Evolutionary conservation across 2,888 invertebrate species (phyloP).

Genomic region (Eurytoma adleriae): DNA sequence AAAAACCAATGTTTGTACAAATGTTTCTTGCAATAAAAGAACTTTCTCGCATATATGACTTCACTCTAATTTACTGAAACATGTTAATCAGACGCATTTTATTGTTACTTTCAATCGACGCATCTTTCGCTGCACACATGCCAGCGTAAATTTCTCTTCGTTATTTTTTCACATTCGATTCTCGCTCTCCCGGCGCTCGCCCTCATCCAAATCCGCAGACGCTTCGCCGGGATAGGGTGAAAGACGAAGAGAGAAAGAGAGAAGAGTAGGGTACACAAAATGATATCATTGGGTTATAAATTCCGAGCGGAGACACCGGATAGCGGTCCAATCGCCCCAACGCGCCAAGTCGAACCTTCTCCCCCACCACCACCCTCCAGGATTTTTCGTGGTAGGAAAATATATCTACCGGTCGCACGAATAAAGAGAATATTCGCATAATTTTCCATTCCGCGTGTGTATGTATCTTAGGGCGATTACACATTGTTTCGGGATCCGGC

Average conservation of each 20-base stretch:
- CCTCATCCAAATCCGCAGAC: conserved; percentile 2
- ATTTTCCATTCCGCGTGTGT: conserved; percentile 63
- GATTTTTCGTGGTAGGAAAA: conserved; percentile 36
- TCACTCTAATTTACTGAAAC: too few relatives aligned
- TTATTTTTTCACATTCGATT: conserved; percentile 53
- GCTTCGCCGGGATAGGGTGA: background rate
- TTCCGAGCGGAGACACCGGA: conserved; percentile 73
- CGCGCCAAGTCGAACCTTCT: conserved; percentile 53
- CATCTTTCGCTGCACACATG: too few relatives aligned
- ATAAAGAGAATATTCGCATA: conserved; percentile 74
- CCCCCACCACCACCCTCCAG: conserved; percentile 55
- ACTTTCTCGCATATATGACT: too few relatives aligned
- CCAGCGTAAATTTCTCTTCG: conserved; percentile 43
- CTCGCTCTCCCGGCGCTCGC: conserved; percentile 52
- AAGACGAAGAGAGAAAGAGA: conserved; percentile 47
- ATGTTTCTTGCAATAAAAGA: background rate
- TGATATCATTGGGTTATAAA: conserved; percentile 76
- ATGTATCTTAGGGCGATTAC: conserved; percentile 3
- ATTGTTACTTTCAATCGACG: too few relatives aligned
- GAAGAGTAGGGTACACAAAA: conserved; percentile 71
- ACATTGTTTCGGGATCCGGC: conserved; percentile 17
- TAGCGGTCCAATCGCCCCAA: conserved; percentile 68
- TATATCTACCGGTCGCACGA: conserved; percentile 67
- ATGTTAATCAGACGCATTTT: too few relatives aligned
- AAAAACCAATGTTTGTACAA: background rate